A percentile compares a stretch with the other conserved stretches of the same genome.
These are phyloP conservation scores for Chelonia mydas DNA, from an alignment of 2,797 vertebrate species.

Conservation along the genomic window DNA sequence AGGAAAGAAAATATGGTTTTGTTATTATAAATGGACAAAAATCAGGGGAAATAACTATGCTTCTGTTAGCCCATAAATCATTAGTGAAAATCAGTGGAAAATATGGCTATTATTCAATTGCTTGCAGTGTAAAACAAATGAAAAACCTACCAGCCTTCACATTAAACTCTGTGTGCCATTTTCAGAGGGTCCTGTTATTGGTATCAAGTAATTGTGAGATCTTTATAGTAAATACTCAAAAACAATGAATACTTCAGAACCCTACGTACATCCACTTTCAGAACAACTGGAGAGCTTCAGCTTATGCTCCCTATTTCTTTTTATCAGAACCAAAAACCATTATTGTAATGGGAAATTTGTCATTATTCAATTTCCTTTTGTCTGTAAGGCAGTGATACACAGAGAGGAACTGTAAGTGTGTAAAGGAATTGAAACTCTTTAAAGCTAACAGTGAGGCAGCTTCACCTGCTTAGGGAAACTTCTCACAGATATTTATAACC, in stretches of 20 bases:
- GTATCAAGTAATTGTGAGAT: not conserved
- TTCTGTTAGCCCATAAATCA: not conserved
- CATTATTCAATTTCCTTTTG: conserved; percentile 48
- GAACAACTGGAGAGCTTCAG: not conserved
- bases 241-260: not conserved
- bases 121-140: not conserved
- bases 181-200: not conserved
- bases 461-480: not conserved
- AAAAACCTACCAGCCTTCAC: not conserved
- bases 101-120: not conserved
- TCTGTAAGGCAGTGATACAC: conserved; percentile 1
- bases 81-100: not conserved
- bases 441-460: not conserved
- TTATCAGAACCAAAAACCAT: conserved; percentile 17
- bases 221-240: not conserved
- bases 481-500: not conserved
- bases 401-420: not conserved
- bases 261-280: not conserved
- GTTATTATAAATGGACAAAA: not conserved
- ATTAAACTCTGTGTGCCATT: not conserved
- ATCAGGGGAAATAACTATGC: not conserved
- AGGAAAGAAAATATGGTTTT: not conserved
- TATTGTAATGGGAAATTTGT: conserved; percentile 44
- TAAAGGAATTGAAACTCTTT: not conserved
- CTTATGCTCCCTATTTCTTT: conserved; percentile 34